Evolutionary conservation across 2,888 invertebrate species (phyloP), one percentile per base, ranked within the genome.

Genomic region (Anticlea derivata): DNA sequence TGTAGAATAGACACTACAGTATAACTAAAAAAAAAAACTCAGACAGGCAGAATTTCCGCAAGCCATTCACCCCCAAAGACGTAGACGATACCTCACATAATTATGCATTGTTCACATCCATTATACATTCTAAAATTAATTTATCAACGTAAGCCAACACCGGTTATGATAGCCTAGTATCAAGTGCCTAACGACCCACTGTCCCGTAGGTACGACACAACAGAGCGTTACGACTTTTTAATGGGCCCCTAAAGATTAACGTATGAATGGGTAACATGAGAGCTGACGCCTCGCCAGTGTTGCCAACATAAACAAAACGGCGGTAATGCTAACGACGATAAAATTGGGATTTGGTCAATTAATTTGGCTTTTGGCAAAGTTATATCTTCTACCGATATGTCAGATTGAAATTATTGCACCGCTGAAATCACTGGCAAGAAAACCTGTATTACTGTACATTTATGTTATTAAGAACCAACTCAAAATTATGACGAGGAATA

Each of bases 261-360:
- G 82, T 77, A 86, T 88, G 88, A 89, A 89, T 87, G 86, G 78
- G 89, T 86, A 89, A 89, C 81, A 66, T 75, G 87, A 88, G 83
- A 82, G 7, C 40, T 49, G 52, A 58, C 72, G 75, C 68, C 72
- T 77, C 70, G 77, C 72, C 75, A 75, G 78, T 44, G 48, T 35
- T 47, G 74, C 79, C 79, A 82, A 83, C 80, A 87, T 87, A 87
- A 87, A 86, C 86, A 86, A 34, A 38, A 43, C 47, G 31, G 34
- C 38, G 43, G 78, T 75, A 73, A 78, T 75, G 71, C 73, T 72
- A 75, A 70, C 70, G 72, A 75, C 78, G 76, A 83, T 84, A 80
- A 82, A 81, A 83, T 83, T 82, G 60, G 78, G 81, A 82, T 77
- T 84, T 77, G 74, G 78, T 79, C 38, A 44, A 39, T 50, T 51